These are phyloP conservation scores for Aegithalos caudatus DNA, from an alignment of 2,113 vertebrate species.

Conservation along the genomic window DNA sequence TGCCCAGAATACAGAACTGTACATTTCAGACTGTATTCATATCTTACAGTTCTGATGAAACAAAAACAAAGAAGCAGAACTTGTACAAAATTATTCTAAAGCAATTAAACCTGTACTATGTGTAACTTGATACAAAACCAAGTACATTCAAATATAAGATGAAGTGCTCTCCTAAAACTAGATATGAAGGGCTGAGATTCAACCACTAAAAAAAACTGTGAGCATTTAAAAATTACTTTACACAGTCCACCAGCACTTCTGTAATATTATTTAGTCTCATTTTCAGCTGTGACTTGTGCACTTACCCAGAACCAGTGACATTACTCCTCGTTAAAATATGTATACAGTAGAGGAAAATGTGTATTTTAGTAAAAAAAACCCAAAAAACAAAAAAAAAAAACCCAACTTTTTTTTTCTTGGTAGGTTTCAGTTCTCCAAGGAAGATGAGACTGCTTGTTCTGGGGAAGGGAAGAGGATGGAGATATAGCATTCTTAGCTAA, in stretches of 20 bases:
- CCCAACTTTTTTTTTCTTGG: not conserved
- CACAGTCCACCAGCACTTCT: not conserved
- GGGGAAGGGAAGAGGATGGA: slow-evolving; percentile 6
- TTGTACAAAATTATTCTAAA: not conserved
- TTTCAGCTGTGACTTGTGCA: not conserved
- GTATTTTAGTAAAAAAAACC: not conserved
- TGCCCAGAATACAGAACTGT: not conserved
- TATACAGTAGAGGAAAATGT: not conserved
- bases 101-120: not conserved
- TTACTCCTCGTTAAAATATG: not conserved
- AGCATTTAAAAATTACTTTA: not conserved
- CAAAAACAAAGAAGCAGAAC: not conserved
- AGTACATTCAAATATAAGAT: not conserved
- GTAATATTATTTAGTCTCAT: not conserved
- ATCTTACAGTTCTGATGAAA: not conserved
- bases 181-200: not conserved
- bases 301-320: not conserved
- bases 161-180: not conserved
- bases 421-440: not conserved
- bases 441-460: not conserved
- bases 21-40: not conserved
- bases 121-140: not conserved
- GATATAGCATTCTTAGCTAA: slow-evolving; percentile 28
- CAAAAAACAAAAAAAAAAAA: not conserved
- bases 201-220: not conserved